Conservation (phyloP, 2,113 vertebrate species). For the Lagopus leucura region DNA sequence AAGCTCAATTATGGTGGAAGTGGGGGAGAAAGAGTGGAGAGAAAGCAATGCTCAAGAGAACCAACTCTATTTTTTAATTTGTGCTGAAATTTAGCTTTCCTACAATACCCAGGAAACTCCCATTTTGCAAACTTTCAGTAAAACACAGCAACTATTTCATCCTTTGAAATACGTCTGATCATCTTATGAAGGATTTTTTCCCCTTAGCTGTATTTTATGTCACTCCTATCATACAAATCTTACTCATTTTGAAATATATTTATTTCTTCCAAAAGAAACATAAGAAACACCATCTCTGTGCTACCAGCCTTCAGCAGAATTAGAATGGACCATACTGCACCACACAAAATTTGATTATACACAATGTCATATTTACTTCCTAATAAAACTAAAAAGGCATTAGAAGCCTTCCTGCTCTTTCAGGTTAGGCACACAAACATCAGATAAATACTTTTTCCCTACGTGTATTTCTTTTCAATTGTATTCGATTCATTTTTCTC, state of each 20-base stretch:
- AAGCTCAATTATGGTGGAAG: background rate
- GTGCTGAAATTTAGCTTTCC: background rate
- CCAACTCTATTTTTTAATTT: background rate
- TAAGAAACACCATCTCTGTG: background rate
- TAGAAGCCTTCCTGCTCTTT: background rate
- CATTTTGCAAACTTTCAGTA: background rate
- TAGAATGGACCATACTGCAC: background rate
- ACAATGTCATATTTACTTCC: background rate
- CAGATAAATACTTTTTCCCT: background rate
- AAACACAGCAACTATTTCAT: background rate
- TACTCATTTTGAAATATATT: background rate
- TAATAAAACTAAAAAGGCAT: background rate
- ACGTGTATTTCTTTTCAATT: background rate
- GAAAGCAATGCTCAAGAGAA: background rate
- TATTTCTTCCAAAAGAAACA: background rate
- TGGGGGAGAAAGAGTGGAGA: background rate
- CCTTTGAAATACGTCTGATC: background rate
- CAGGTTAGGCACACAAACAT: background rate
- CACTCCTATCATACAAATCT: background rate
- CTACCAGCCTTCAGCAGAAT: background rate
- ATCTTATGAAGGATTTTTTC: background rate
- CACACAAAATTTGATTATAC: background rate
- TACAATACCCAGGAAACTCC: background rate
- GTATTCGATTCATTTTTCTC: background rate
- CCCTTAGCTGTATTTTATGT: background rate